Percentiles rank a stretch among this genome's conserved stretches.
Conservation (phyloP, 2,888 invertebrate genomes). For the Cenopis cana region DNA sequence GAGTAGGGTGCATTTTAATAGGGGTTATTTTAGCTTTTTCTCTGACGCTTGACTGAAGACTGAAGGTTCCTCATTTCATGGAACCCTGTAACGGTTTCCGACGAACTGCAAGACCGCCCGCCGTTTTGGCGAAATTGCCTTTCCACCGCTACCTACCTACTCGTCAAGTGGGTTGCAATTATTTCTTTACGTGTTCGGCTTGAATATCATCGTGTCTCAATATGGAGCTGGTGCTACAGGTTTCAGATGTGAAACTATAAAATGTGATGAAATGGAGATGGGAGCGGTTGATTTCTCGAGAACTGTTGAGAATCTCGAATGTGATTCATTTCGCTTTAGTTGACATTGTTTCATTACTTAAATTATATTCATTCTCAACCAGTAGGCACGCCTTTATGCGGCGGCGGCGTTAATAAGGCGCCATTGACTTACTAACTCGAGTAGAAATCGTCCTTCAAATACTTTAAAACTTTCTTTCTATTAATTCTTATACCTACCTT, state of each 20-base stretch:
- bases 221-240: constrained; percentile 28
- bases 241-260: constrained; percentile 3
- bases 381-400: not conserved
- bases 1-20: too few relatives aligned
- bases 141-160: constrained; percentile 40
- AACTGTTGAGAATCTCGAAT: not conserved
- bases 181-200: constrained; percentile 30
- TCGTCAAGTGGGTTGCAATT: constrained; percentile 36
- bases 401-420: too few relatives aligned
- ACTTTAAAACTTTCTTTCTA: too few relatives aligned
- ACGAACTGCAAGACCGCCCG: constrained; percentile 49
- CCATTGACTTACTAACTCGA: too few relatives aligned
- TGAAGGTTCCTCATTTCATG: constrained; percentile 1
- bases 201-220: constrained; percentile 33
- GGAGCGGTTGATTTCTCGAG: constrained; percentile 5
- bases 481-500: too few relatives aligned
- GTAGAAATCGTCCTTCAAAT: too few relatives aligned
- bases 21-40: not conserved
- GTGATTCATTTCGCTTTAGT: not conserved
- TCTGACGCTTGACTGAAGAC: not conserved
- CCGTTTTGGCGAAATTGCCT: constrained; percentile 48
- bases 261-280: constrained; percentile 19
- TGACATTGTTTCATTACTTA: not conserved
- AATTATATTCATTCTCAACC: not conserved
- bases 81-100: constrained; percentile 1